Evolutionary conservation across 2,888 invertebrate species (phyloP).

Genomic region (Hemithea aestivaria): DNA sequence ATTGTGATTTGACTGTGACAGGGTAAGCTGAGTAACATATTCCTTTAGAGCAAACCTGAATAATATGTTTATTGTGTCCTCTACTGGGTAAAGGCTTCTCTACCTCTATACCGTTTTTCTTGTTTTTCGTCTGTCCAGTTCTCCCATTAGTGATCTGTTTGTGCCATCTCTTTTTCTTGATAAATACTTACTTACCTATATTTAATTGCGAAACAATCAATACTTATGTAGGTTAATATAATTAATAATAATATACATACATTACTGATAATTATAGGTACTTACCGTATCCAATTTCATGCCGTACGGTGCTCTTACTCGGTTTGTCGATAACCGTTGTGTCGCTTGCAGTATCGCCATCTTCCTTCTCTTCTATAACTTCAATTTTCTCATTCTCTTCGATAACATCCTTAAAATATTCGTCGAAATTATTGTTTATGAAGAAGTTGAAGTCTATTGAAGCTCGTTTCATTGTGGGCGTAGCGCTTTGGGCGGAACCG

Average conservation of each 20-base stretch:
- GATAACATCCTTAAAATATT: conserved; percentile 56
- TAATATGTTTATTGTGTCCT: too few relatives aligned
- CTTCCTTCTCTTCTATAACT: conserved; percentile 20
- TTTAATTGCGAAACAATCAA: too few relatives aligned
- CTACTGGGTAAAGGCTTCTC: too few relatives aligned
- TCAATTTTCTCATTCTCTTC: conserved; percentile 26
- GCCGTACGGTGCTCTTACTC: conserved; percentile 50
- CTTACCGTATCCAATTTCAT: conserved; percentile 72
- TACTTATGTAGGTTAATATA: too few relatives aligned
- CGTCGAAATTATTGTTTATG: conserved; percentile 55
- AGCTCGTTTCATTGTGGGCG: conserved; percentile 71
- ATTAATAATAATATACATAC: neutral
- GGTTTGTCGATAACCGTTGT: conserved; percentile 61
- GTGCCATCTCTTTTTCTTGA: too few relatives aligned
- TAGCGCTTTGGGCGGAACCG: conserved; percentile 49
- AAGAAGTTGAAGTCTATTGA: conserved; percentile 68
- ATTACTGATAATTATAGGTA: conserved; percentile 32
- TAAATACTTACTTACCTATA: too few relatives aligned
- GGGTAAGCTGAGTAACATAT: too few relatives aligned
- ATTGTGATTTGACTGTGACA: too few relatives aligned
- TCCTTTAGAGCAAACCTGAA: too few relatives aligned
- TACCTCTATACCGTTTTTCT: too few relatives aligned
- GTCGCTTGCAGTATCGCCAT: conserved; percentile 28
- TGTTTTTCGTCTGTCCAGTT: too few relatives aligned
- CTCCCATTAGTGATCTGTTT: too few relatives aligned